A percentile compares a stretch with the other conserved stretches of the same genome.
These are phyloP conservation scores for Merops nubicus DNA, from an alignment of 2,113 vertebrate genomes.

Conservation along the genomic window DNA sequence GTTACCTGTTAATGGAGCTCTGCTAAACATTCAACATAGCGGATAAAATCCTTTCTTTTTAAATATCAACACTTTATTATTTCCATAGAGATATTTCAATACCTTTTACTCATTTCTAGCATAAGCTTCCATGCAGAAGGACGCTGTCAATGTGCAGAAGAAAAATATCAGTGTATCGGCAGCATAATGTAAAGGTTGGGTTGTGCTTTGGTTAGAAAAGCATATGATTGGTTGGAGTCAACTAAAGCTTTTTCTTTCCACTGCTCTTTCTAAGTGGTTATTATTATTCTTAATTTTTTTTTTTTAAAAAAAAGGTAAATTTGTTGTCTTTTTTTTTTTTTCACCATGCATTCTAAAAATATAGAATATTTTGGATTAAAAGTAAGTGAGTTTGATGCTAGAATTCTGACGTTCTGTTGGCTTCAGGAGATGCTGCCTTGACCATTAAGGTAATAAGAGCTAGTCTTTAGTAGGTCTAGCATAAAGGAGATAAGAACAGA, in stretches of 20 bases:
- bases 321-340: neutral
- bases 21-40: neutral
- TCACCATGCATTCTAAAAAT: neutral
- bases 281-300: neutral
- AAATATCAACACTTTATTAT: neutral
- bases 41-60: neutral
- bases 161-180: neutral
- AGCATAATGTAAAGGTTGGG: neutral
- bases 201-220: neutral
- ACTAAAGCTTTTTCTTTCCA: rapidly evolving
- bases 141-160: neutral
- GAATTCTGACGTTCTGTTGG: neutral
- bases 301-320: neutral
- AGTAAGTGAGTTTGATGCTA: neutral
- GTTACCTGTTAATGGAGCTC: neutral
- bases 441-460: neutral
- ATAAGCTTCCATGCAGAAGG: neutral
- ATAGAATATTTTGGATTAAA: neutral
- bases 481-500: neutral
- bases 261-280: neutral
- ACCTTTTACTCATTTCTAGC: neutral
- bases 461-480: neutral
- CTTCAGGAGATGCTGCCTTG: neutral
- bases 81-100: neutral
- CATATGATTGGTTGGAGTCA: rapidly evolving